Evolutionary conservation across 2,113 vertebrate species (phyloP).

Genomic region (Cynocephalus volans): DNA sequence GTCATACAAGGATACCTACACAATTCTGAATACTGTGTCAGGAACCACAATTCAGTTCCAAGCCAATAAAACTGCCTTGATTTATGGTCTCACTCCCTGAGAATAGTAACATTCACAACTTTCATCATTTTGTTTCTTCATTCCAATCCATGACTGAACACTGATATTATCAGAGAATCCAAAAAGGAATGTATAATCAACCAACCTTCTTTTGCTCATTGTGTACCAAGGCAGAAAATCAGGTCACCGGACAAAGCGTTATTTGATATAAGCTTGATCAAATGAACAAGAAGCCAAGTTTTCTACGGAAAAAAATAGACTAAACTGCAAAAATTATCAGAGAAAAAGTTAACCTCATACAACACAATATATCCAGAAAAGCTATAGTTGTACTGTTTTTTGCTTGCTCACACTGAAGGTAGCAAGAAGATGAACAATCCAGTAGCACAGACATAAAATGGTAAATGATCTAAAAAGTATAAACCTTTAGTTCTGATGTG

Average conservation of each 20-base stretch:
- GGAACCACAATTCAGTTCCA: conserved; percentile 39
- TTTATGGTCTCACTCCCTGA: conserved; percentile 16
- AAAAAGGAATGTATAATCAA: conserved; percentile 41
- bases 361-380: not conserved
- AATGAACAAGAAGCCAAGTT: conserved; percentile 58
- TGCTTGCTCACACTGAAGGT: conserved; percentile 44
- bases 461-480: conserved; percentile 7
- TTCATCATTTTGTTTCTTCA: conserved; percentile 62
- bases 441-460: conserved; percentile 36
- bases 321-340: conserved; percentile 58
- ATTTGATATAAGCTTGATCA: conserved; percentile 61
- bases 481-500: not conserved
- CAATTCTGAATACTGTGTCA: conserved; percentile 16
- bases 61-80: conserved; percentile 31
- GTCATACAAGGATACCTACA: conserved; percentile 50
- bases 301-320: conserved; percentile 45
- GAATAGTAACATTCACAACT: conserved; percentile 59
- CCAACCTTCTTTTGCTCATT: conserved; percentile 63
- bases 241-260: conserved; percentile 69
- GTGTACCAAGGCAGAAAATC: conserved; percentile 70
- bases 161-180: conserved; percentile 48
- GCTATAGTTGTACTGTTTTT: conserved; percentile 18
- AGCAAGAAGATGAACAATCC: not conserved
- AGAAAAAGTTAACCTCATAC: conserved; percentile 51
- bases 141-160: conserved; percentile 58